Percentiles rank a stretch among this genome's conserved stretches.
phyloP scores from a whole-genome alignment of 2,797 vertebrate genomes.

The Thamnophis elegans region DNA sequence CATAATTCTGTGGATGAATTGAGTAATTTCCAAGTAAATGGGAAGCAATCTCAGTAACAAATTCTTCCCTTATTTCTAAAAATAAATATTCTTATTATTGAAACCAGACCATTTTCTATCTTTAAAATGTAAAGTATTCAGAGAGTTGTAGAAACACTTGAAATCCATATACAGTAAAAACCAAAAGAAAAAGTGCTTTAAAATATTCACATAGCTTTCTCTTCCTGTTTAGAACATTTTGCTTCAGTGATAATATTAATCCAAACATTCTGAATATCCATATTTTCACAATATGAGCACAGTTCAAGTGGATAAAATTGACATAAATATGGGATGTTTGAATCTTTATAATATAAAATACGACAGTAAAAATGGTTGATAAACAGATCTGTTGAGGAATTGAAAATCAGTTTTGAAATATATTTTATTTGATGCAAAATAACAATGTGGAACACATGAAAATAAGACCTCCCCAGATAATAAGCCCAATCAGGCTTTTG shows the following conservation, averaged over 20 bases:
- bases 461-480: too few relatives aligned
- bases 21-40: neutral
- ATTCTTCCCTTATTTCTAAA: conserved; percentile 40
- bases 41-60: conserved; percentile 27
- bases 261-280: conserved; percentile 1
- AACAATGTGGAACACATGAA: neutral
- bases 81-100: conserved; percentile 45
- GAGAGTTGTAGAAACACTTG: conserved; percentile 29
- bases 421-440: neutral
- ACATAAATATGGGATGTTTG: neutral
- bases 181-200: neutral
- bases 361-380: neutral
- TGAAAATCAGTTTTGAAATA: neutral
- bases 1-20: neutral
- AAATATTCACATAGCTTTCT: neutral
- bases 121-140: conserved; percentile 21
- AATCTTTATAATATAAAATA: neutral
- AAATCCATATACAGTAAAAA: conserved; percentile 11
- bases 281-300: neutral
- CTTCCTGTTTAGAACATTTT: neutral
- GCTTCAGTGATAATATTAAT: neutral
- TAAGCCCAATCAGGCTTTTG: too few relatives aligned
- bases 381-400: neutral
- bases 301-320: neutral
- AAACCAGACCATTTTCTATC: conserved; percentile 41